These are phyloP conservation scores for Lamprotornis superbus DNA, from an alignment of 2,113 vertebrate species.

Conservation along the genomic window DNA sequence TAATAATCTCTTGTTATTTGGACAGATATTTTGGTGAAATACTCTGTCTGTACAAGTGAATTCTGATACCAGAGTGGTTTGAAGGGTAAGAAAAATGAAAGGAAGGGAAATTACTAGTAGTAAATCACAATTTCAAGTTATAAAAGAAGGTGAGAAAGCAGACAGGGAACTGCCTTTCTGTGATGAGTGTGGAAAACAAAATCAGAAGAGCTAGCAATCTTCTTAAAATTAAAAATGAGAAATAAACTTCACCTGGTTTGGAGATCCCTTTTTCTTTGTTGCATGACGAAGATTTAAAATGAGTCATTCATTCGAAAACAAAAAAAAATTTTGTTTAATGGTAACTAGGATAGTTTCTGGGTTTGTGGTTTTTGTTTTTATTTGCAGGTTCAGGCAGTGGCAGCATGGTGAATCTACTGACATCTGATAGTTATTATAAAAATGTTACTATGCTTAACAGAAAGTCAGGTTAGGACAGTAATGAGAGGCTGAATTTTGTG, in stretches of 20 bases:
- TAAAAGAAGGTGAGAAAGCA: neutral
- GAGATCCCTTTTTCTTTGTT: neutral
- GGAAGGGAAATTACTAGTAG: neutral
- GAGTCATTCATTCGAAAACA: neutral
- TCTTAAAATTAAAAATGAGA: neutral
- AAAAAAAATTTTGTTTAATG: neutral
- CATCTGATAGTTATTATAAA: neutral
- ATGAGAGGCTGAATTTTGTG: neutral
- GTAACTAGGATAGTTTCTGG: neutral
- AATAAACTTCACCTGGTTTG: neutral
- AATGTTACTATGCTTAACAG: neutral
- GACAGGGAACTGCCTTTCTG: neutral
- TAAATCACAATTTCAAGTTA: neutral
- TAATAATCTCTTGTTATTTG: neutral
- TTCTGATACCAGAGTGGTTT: neutral
- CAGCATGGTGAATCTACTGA: neutral
- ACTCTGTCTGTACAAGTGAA: neutral
- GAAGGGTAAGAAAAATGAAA: neutral
- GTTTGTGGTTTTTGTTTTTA: neutral
- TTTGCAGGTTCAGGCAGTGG: neutral
- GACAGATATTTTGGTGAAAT: neutral
- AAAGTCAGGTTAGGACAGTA: neutral
- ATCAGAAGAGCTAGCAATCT: neutral
- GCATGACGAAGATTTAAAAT: neutral
- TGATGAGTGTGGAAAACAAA: neutral